Base-by-base conservation (phyloP, 2,797 vertebrate species). In the Muraenolepis orangiensis region DNA sequence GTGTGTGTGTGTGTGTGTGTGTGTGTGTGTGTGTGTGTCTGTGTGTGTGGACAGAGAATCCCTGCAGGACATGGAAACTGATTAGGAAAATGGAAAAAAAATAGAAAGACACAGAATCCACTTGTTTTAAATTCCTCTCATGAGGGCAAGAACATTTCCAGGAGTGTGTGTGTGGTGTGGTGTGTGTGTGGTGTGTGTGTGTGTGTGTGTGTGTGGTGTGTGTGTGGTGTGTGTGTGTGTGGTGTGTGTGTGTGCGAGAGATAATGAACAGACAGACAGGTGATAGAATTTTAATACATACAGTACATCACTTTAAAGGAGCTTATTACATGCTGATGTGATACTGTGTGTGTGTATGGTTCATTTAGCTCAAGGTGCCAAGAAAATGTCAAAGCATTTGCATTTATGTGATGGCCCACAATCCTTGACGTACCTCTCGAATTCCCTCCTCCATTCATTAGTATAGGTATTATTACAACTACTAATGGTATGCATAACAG, bases 341-440 rank as follows among this genome's bases (percentile, higher is more conserved):
- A 66, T 32, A 42, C 51, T 31, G 69, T 66, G 38, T 42, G 38
- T 42, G 75, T 72, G 70, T 69, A 36, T 69, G 71, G n/a, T 64
- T 64, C 12, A 64, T 26, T 64, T 26, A 12, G 26, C 13, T 64
- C 57, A 64, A 64, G 3, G n/a, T 10, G 57, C n/a, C 10, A 26
- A 64, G 7, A 26, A 28, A 64, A 26, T 64, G 57, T 26, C 8
- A 10, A 64, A 64, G 23, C 12, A 64, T 36, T 30, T 5, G 18
- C 30, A 71, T 51, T 14, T 70, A 20, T 42, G 38, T 68, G 66
- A 67, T 29, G 26, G 30, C 18, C 16, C 16, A 2, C 6, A 20
- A 67, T 6, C n/a, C 2, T 64, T n/a, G 23, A 64, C n/a, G 3
- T 12, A 64, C 57, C 20, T 64, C 7, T 57, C 10, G 1, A 57